Evolutionary conservation across 2,888 invertebrate genomes (phyloP).

Genomic region (Pherbina coryleti): DNA sequence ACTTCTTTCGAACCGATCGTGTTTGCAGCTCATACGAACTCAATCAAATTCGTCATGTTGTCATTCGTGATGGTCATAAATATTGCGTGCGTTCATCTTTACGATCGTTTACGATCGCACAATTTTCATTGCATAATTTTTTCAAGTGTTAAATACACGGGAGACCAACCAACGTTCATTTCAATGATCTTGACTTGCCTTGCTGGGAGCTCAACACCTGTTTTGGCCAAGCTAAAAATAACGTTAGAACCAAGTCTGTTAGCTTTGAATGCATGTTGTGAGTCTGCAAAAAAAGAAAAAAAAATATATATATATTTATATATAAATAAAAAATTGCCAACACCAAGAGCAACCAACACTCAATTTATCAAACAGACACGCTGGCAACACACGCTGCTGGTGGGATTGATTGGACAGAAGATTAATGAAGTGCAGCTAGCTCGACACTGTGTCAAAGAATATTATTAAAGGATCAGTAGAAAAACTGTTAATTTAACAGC

Average conservation of each 20-base stretch:
- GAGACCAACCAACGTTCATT: not conserved
- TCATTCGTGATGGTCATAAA: not conserved
- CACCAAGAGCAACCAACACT: slow-evolving; percentile 7
- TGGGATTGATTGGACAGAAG: slow-evolving; percentile 2
- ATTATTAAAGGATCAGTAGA: too few relatives aligned
- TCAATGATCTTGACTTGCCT: not conserved
- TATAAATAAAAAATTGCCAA: too few relatives aligned
- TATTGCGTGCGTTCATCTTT: not conserved
- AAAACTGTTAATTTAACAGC: too few relatives aligned
- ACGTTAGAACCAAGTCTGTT: not conserved
- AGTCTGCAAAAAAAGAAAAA: too few relatives aligned
- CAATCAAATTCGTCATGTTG: not conserved
- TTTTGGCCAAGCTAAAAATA: slow-evolving; percentile 2
- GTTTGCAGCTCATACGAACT: too few relatives aligned
- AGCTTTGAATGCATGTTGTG: not conserved
- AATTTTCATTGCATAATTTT: not conserved
- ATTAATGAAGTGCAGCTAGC: not conserved
- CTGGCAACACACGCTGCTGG: not conserved
- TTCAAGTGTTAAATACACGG: not conserved
- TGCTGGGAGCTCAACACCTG: slow-evolving; percentile 14
- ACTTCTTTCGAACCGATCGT: too few relatives aligned
- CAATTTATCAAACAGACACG: slow-evolving; percentile 19
- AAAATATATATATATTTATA: too few relatives aligned
- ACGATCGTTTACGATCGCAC: not conserved
- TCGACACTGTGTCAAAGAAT: too few relatives aligned